These are phyloP conservation scores for Kryptopterus vitreolus DNA, from an alignment of 2,797 vertebrate genomes.

Conservation along the genomic window DNA sequence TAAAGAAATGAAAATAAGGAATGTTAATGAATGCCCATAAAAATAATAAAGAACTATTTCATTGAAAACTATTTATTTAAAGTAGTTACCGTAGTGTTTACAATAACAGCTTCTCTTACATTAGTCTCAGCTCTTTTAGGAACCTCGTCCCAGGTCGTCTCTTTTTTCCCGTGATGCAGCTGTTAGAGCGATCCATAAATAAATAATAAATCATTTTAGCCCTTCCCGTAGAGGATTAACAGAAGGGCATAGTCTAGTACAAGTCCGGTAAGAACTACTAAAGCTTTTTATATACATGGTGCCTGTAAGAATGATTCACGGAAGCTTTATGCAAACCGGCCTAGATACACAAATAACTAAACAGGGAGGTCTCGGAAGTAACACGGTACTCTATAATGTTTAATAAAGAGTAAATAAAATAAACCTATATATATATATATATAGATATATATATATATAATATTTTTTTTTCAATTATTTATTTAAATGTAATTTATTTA, in stretches of 20 bases:
- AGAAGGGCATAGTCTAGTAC: conserved; percentile 8
- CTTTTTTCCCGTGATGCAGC: conserved; percentile 8
- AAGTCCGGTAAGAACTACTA: neutral
- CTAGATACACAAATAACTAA: neutral
- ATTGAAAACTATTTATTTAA: neutral
- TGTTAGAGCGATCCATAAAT: neutral
- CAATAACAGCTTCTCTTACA: neutral
- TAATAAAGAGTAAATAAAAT: no score
- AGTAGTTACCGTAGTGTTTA: neutral
- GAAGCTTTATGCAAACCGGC: neutral
- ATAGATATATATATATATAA: no score
- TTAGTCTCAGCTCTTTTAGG: neutral
- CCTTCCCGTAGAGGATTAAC: conserved; percentile 18
- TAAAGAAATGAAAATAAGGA: no score
- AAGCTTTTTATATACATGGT: neutral
- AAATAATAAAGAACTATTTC: neutral
- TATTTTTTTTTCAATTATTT: no score
- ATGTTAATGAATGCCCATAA: neutral
- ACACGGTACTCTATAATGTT: no score
- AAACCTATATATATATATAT: no score
- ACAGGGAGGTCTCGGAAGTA: neutral
- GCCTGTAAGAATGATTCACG: neutral
- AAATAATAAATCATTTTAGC: conserved; percentile 17
- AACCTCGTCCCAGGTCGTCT: neutral
- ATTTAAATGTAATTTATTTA: no score